Percentiles rank a stretch among this genome's conserved stretches.
Evolutionary conservation across 2,888 invertebrate genomes (phyloP).

Genomic region (Lasioglossum calceatum): DNA sequence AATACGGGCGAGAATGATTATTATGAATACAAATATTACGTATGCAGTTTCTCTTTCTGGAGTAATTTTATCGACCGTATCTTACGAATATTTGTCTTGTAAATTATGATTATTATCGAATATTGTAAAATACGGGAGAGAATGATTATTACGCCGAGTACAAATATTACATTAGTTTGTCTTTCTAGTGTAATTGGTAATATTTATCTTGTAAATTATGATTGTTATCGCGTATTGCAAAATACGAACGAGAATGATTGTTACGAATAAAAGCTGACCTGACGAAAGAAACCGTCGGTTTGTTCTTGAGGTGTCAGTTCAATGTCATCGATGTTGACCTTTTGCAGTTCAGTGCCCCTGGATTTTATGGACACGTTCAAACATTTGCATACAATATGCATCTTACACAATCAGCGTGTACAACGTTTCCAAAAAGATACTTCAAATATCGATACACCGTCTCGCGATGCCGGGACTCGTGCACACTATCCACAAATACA

Average conservation of each 20-base stretch:
- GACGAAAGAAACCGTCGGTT: conserved; percentile 88
- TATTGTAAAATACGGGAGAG: too few relatives aligned
- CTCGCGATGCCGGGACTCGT: conserved; percentile 48
- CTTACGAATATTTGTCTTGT: too few relatives aligned
- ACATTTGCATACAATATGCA: conserved; percentile 89
- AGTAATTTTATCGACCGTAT: too few relatives aligned
- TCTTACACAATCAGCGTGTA: conserved; percentile 63
- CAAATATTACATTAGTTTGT: not conserved
- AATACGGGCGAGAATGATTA: too few relatives aligned
- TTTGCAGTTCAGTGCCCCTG: conserved; percentile 86
- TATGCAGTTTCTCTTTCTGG: too few relatives aligned
- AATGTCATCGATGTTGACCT: conserved; percentile 86
- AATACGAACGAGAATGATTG: not conserved
- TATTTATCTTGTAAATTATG: not conserved
- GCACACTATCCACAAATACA: not conserved
- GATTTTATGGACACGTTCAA: conserved; percentile 89
- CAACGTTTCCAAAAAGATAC: conserved; percentile 40
- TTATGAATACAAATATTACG: too few relatives aligned
- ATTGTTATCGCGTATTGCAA: not conserved
- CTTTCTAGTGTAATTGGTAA: not conserved
- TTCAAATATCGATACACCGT: conserved; percentile 35
- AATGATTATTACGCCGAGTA: too few relatives aligned
- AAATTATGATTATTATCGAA: too few relatives aligned
- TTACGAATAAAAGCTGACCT: conserved; percentile 85
- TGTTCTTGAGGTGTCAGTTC: conserved; percentile 87